These are phyloP conservation scores for Pseudomugil gertrudae DNA, from an alignment of 2,797 vertebrate species.

Conservation along the genomic window DNA sequence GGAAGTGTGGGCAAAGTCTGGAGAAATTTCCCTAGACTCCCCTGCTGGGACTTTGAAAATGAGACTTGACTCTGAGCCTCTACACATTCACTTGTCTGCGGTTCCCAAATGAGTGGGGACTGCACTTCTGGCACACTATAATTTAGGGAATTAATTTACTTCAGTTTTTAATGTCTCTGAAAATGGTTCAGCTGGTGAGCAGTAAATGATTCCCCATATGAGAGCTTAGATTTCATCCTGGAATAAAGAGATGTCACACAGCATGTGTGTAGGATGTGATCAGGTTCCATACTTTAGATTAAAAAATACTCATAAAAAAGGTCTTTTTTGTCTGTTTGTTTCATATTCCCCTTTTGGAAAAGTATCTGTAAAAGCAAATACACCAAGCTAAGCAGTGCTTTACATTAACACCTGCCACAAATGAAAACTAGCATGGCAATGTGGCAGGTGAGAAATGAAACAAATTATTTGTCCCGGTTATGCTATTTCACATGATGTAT, in stretches of 20 bases:
- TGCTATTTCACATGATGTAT: no score
- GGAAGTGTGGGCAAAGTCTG: constrained; percentile 63
- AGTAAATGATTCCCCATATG: constrained; percentile 22
- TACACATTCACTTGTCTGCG: constrained; percentile 46
- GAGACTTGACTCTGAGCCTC: constrained; percentile 61
- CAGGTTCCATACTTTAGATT: no score
- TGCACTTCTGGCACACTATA: constrained; percentile 44
- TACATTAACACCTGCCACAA: no score
- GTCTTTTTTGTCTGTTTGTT: no score
- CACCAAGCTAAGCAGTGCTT: no score
- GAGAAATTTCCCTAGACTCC: constrained; percentile 58
- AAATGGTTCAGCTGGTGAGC: constrained; percentile 17
- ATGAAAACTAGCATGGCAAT: no score
- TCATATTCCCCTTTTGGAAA: no score
- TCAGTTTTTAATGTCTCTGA: constrained; percentile 46
- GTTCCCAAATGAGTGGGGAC: constrained; percentile 60
- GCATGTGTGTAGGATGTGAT: no score
- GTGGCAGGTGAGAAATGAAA: no score
- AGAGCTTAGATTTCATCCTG: constrained; percentile 34
- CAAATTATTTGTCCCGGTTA: no score
- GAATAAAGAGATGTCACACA: constrained; percentile 31
- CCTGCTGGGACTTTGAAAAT: constrained; percentile 55
- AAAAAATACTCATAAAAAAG: no score
- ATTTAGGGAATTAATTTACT: constrained; percentile 63
- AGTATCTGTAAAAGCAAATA: no score